Conservation (phyloP, 2,888 invertebrate genomes). For the Amiota minor region DNA sequence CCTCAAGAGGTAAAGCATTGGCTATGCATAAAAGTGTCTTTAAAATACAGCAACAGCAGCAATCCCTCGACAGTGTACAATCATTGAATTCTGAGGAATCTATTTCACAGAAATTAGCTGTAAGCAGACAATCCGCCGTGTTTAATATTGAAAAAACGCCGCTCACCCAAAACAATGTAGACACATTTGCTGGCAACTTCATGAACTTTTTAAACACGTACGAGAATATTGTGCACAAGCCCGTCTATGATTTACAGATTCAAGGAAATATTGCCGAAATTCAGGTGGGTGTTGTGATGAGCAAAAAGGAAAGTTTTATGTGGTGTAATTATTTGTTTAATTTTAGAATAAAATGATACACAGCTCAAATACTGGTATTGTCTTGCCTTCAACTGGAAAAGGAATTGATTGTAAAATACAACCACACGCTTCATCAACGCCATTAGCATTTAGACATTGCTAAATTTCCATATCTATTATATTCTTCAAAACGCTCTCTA, state of each 20-base stretch:
- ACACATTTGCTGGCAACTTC: conserved; percentile 52
- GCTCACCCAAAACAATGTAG: conserved; percentile 52
- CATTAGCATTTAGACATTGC: too few relatives aligned
- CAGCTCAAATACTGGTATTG: too few relatives aligned
- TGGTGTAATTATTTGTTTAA: not conserved
- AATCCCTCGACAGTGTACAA: not conserved
- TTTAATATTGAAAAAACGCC: not conserved
- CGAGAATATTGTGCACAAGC: conserved; percentile 52
- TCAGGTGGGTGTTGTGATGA: conserved; percentile 53
- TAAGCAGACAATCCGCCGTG: not conserved
- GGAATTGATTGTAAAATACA: too few relatives aligned
- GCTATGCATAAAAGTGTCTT: not conserved
- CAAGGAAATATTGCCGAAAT: conserved; percentile 61
- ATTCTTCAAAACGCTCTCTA: too few relatives aligned
- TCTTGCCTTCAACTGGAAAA: too few relatives aligned
- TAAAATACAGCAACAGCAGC: not conserved
- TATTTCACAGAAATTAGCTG: not conserved
- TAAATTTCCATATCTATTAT: too few relatives aligned
- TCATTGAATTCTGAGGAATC: not conserved
- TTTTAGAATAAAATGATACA: conserved; percentile 6
- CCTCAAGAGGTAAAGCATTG: not conserved
- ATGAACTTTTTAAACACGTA: conserved; percentile 53
- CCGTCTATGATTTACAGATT: conserved; percentile 57
- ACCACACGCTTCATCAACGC: too few relatives aligned
- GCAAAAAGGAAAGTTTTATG: too few relatives aligned